Base-by-base conservation (phyloP, 2,113 vertebrate genomes). In the Mustela nigripes region DNA sequence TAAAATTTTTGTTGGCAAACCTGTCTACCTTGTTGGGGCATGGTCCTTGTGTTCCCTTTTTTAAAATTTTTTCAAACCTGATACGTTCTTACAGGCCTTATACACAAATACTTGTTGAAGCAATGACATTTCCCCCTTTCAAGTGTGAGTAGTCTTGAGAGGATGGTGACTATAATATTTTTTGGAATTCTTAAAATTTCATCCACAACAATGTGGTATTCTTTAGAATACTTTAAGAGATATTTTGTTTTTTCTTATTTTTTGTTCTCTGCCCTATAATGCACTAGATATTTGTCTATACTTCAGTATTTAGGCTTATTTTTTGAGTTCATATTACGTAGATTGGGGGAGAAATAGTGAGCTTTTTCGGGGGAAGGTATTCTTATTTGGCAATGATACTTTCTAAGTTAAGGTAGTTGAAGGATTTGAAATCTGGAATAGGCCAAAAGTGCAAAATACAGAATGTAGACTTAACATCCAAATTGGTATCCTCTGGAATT, bases 171-270 rank as follows among this genome's bases (percentile, higher is more conserved):
- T 15, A 74, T 0, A 53, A 22, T 81, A 60, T 19, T 31, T 48
- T 73, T 91, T 69, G 21, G 50, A 74, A 62, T 73, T 96, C 56
- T 91, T 78, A 94, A 71, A 88, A 89, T 95, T 97, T 81, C 4
- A 19, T 78, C 21, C 4, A 0, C 63, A 60, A 24, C 33, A 28
- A 3, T 56, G 18, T 80, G 31, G 62, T 79, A 83, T 26, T 92
- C 11, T 53, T 96, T 28, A 39, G 50, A 71, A 39, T 36, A 83
- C 31, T 78, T 90, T 58, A 39, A 74, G 19, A 84, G 33, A 18
- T 92, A 12, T 62, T 53, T 9, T 67, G 5, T 42, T 85, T 36
- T 86, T 81, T 28, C 18, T 85, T 45, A 31, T 92, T 94, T 96
- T 48, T 26, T 81, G 79, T 14, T 10, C 18, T 67, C 26, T 71